These are phyloP conservation scores for Distichodus sexfasciatus DNA, from an alignment of 2,797 vertebrate genomes.

Conservation along the genomic window DNA sequence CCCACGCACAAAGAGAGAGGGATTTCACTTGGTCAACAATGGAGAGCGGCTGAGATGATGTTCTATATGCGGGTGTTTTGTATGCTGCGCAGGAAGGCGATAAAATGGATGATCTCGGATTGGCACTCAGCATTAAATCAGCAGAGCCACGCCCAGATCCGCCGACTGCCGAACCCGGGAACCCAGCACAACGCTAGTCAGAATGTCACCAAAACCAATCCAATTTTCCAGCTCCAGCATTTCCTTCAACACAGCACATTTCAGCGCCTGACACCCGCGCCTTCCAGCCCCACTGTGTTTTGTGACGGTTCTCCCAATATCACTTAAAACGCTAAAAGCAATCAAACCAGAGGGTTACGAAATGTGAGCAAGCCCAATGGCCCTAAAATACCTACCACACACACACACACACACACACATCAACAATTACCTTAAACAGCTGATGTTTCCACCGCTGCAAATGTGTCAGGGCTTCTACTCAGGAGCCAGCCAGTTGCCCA, in stretches of 20 bases:
- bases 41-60: constrained; percentile 25
- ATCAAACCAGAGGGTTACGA: constrained; percentile 20
- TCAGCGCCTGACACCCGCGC: neutral
- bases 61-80: constrained; percentile 16
- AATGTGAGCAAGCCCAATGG: constrained; percentile 8
- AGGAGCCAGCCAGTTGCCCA: constrained; percentile 40
- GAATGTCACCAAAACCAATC: constrained; percentile 1
- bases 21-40: constrained; percentile 4
- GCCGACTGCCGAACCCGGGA: neutral
- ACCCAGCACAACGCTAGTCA: constrained; percentile 15
- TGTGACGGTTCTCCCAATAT: constrained; percentile 4
- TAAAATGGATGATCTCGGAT: constrained; percentile 26
- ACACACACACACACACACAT: constrained; percentile 32
- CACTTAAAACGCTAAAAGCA: constrained; percentile 22
- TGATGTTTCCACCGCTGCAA: no score
- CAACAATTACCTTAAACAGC: no score
- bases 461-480: constrained; percentile 32
- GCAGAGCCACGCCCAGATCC: neutral
- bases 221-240: constrained; percentile 1
- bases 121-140: constrained; percentile 20
- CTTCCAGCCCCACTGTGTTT: neutral
- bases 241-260: neutral
- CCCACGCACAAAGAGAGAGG: neutral
- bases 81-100: constrained; percentile 1
- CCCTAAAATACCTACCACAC: constrained; percentile 9